Evolutionary conservation across 2,888 invertebrate species (phyloP), one percentile per base, ranked within the genome.

Genomic region (Dusona sp.): DNA sequence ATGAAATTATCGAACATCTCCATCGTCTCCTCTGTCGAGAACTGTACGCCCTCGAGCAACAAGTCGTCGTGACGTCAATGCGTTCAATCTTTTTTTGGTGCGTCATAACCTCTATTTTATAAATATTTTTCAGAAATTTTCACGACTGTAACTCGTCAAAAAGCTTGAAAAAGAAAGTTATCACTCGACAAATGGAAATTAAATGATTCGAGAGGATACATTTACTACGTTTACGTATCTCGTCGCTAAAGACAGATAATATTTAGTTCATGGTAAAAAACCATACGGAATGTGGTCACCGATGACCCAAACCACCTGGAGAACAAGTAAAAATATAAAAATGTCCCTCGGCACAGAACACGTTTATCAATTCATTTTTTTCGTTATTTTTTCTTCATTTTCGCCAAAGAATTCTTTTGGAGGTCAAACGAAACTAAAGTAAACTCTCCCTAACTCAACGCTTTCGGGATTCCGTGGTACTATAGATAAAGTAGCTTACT

Each of bases 31-130:
- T 25, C n/a, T 48, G 29, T 65, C n/a, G 3, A 22, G 19, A 42
- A 65, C 42, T 42, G 13, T 42, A 38, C 38, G 96, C 93, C 48
- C 51, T 79, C 51, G 73, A 74, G 83, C 87, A 86, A 86, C 84
- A 80, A 82, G 86, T 88, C 79, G 75, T 54, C 57, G 75, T 84
- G 84, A 84, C 86, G 82, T 86, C 86, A 82, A 82, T 86, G 45
- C 68, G 48, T 70, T 64, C 48, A 36, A 61, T 82, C 8, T 77
- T 61, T 75, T 72, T 83, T 33, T 57, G 9, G 65, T 68, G 57
- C 16, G 11, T 45, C 33, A 48, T 19, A 29, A 42, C 38, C 22
- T n/a, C 51, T 22, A n/a, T 33, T 42, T 3, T 16, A 57, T 70
- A 7, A 42, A 13, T 19, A 33, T 79, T 68, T 57, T 11, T 38